Conservation (phyloP, 2,113 vertebrate species). For the Hippocampus comes region DNA sequence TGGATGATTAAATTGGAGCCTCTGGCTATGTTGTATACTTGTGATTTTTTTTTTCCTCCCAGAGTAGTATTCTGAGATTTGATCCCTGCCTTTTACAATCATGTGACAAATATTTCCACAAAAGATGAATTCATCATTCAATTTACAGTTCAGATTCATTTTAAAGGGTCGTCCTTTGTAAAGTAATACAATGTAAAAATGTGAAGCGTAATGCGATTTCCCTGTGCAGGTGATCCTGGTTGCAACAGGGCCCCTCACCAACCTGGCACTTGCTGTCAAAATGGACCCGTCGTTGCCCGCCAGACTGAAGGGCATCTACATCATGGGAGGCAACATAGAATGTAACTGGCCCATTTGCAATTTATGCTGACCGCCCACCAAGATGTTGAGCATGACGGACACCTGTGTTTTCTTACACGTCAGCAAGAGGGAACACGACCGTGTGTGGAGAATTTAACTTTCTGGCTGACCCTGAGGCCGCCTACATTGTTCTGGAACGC, state of each 20-base stretch:
- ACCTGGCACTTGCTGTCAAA: conserved; percentile 70
- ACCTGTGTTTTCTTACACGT: conserved; percentile 3
- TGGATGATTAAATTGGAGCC: no score
- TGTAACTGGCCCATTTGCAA: conserved; percentile 30
- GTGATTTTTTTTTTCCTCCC: not conserved
- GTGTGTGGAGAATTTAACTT: conserved; percentile 76
- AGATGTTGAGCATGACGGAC: not conserved
- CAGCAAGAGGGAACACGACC: conserved; percentile 71
- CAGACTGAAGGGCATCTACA: conserved; percentile 68
- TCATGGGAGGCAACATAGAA: conserved; percentile 76
- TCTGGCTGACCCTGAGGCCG: conserved; percentile 72
- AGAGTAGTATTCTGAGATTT: not conserved
- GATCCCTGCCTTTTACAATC: not conserved
- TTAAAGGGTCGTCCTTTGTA: not conserved
- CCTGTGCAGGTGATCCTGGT: conserved; percentile 59
- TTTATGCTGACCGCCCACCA: no score
- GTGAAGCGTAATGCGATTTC: not conserved
- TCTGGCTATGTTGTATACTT: no score
- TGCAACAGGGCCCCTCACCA: conserved; percentile 68
- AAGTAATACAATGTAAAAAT: not conserved
- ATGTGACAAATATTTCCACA: not conserved
- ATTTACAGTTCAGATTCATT: no score
- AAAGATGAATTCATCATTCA: not conserved
- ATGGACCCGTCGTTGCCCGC: conserved; percentile 64
- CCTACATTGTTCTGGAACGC: conserved; percentile 68